Base-by-base conservation (phyloP, 2,797 vertebrate genomes). In the Kryptolebias ocellatus region DNA sequence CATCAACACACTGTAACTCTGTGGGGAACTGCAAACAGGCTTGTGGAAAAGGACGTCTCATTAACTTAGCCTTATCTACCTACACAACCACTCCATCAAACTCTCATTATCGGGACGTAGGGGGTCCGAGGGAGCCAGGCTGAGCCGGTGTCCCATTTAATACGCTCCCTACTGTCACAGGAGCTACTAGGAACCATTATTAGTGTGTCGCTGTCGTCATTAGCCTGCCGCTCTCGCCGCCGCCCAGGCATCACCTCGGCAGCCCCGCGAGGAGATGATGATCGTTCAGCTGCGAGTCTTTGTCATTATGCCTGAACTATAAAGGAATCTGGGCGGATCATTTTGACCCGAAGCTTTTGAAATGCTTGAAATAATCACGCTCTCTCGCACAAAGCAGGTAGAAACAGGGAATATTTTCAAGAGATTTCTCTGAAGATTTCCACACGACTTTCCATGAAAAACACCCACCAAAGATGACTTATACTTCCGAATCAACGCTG, bases 11-110 rank as follows among this genome's bases (percentile, higher is more conserved):
- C 18, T 10, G 70, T 0, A 50, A 27, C 81, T 79, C 84, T 70
- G 69, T 57, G 28, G 87, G 84, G 84, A 87, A 49, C 74, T 61
- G 81, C 82, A 81, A 82, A 89, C 83, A 79, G 78, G 64, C 80
- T 60, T 75, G 44, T 17, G 62, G 62, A 84, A 73, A 44, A 65
- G 82, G 83, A 85, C 81, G 79, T 83, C 88, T 89, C 82, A 86
- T 89, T 90, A 91, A 80, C 84, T 85, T 81, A 78, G 74, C 78
- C 79, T 87, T 83, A 90, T 89, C 84, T 84, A 76, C 79, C 85
- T 76, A 72, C 83, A 82, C 67, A 71, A 76, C 76, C 79, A 81
- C 87, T 88, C 83, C 79, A 87, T 91, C 89, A 89, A 81, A 83
- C 78, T 75, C 86, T 88, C 88, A 83, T 91, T 90, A 88, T 17